Conservation (phyloP, 2,113 vertebrate species). For the human (Homo sapiens) region GRCh38 chr6:108328501-108329000, state of each 20-base stretch:
- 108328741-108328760: not conserved
- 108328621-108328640: not conserved
- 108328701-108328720: not conserved
- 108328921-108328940: not conserved
- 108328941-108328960: not conserved
- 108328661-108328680: not conserved
- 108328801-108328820: not conserved
- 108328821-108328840: not conserved
- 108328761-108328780: conserved; percentile 8
- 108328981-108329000: conserved; percentile 20
- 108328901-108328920: not conserved
- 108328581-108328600: not conserved
- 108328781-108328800: not conserved
- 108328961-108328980: not conserved
- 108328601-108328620: not conserved
- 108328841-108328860: not conserved
- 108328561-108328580: not conserved
- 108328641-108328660: not conserved
- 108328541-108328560: not conserved
- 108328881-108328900: not conserved
- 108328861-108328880: not conserved
- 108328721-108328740: not conserved
- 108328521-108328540: not conserved
- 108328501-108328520: not conserved
- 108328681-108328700: not conserved